Base-by-base conservation (phyloP, 1,140 invertebrate species). In the Drosophila pandora region DNA sequence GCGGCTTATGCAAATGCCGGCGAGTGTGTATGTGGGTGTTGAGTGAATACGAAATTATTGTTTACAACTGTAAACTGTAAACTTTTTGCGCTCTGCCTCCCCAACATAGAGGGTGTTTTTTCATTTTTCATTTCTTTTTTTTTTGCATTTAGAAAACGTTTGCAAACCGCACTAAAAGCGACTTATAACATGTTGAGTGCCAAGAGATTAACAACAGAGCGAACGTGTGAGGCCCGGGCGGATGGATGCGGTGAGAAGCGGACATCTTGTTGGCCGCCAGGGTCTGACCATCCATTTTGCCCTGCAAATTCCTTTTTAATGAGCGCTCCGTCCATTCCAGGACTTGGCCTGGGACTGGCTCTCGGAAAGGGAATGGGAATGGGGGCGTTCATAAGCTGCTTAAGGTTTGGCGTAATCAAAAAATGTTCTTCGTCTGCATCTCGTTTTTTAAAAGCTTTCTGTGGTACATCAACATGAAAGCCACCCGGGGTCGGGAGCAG, bases 141-240 rank as follows among this genome's bases (percentile, higher is more conserved):
- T 67, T 50, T 69, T 68, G 41, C 70, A 67, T 79, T 87, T 90
- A 85, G 78, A 89, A 83, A 88, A 78, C 74, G 68, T 68, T 84
- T 72, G 68, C 78, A 79, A 80, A 89, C 84, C 84, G 84, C 84
- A 88, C 84, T 88, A 88, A 89, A 90, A 90, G 83, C 83, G 83
- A 88, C 84, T 90, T 90, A 90, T 81, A 90, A 90, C 88, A 90
- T 90, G 88, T 88, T 90, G 88, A 90, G 88, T 90, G 88, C 88
- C 77, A 90, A 74, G 70, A 85, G 88, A 90, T 90, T 90, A 90
- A 89, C 84, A 77, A 79, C 63, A 67, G 75, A 62, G 28, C 32
- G 22, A 83, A 79, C 73, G 57, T 62, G 73, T 60, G 52, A 49
- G 43, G 5, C 17, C n/a, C 2, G 41, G 41, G 7, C n/a, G 17